Conservation (phyloP, 1,140 invertebrate species). For the Dreissena polymorpha region DNA sequence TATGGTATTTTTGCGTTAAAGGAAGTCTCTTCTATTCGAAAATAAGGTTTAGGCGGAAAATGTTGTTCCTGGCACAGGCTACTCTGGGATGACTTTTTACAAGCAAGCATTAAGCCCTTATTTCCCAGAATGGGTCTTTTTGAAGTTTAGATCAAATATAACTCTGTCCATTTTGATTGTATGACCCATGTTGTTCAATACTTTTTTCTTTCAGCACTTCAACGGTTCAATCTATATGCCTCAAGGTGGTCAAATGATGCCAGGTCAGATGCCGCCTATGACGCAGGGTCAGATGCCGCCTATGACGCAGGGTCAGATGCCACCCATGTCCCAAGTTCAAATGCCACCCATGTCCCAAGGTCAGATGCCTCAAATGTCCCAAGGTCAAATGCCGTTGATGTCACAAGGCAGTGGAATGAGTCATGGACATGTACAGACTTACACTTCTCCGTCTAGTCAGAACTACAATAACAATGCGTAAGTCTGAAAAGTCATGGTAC, state of each 20-base stretch:
- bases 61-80: too few relatives aligned
- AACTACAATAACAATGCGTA: conserved; percentile 38
- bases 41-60: too few relatives aligned
- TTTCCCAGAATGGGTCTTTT: too few relatives aligned
- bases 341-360: conserved; percentile 37
- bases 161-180: too few relatives aligned
- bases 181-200: too few relatives aligned
- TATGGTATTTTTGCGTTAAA: too few relatives aligned
- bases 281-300: conserved; percentile 55
- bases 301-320: conserved; percentile 43
- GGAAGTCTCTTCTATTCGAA: too few relatives aligned
- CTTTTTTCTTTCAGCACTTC: conserved; percentile 22
- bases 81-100: too few relatives aligned
- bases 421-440: conserved; percentile 23
- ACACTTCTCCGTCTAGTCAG: conserved; percentile 50
- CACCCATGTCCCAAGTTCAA: conserved; percentile 54
- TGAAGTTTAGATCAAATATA: too few relatives aligned
- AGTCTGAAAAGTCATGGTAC: too few relatives aligned
- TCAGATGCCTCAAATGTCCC: conserved; percentile 50
- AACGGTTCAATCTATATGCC: conserved; percentile 48
- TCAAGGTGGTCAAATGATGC: conserved; percentile 13
- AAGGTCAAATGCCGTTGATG: conserved; percentile 50
- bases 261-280: conserved; percentile 31
- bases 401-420: background rate
- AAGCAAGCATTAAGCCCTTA: too few relatives aligned